Base-by-base conservation (phyloP, 2,888 invertebrate genomes). In the Pandemis heparana region DNA sequence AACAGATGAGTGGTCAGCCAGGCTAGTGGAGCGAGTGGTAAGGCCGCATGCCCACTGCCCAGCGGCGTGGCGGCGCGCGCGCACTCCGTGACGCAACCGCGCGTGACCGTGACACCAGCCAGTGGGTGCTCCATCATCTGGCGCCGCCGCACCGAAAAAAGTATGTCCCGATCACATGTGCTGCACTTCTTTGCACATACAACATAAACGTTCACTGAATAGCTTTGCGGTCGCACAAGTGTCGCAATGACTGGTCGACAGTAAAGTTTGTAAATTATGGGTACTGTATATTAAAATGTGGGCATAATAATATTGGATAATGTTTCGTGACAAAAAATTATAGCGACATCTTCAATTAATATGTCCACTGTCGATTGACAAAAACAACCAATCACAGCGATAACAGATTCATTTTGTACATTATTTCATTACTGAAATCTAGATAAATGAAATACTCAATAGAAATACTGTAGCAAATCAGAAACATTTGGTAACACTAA, bases 51-150 rank as follows among this genome's bases (percentile, higher is more conserved):
- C 77, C 78, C 79, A 81, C 77, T 78, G 79, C 76, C 76, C 77
- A 74, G 77, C 78, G 79, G 75, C 76, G 74, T 71, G 67, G 62
- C 66, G 74, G 70, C 67, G 70, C 62, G 68, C 64, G 71, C 56
- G 63, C 65, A 38, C 14, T 67, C 66, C 77, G 83, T 91, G 91
- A 91, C 88, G 91, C 87, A 92, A 91, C 81, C 78, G 86, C 85
- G 86, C 89, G 89, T 89, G 92, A 89, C 91, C 91, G 84, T 92
- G 92, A 91, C 92, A 91, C 84, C 89, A 81, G 81, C 77, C 75
- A 83, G 80, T 46, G 39, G 65, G 65, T 51, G 65, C 65, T 65
- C 80, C 80, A 82, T 82, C 77, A 71, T 76, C 72, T 81, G 83
- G 83, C 83, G 86, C 84, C 85, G 82, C 60, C 56, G 12, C 23